Evolutionary conservation across 2,797 vertebrate species (phyloP).

Genomic region (Pantherophis alleghaniensis): DNA sequence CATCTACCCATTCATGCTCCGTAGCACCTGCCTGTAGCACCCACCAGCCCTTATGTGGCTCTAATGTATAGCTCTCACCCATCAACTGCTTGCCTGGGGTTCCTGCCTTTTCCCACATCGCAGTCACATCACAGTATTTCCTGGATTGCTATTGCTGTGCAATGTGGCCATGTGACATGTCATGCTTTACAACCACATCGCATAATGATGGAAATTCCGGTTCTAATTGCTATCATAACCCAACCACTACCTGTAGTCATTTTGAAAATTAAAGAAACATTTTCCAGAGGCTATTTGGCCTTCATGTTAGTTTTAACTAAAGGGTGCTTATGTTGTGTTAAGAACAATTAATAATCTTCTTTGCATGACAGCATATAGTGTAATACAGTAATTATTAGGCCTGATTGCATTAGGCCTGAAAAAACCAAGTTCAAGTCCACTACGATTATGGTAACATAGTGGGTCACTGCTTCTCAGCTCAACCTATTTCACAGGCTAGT

Average conservation of each 20-base stretch:
- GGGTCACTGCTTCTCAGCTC: background rate
- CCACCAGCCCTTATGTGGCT: background rate
- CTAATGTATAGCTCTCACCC: background rate
- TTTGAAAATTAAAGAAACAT: background rate
- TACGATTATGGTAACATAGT: background rate
- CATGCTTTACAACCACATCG: background rate
- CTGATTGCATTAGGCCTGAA: background rate
- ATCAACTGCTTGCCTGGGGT: background rate
- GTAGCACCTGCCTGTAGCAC: background rate
- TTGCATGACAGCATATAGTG: background rate
- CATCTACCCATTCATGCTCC: background rate
- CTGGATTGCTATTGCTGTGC: background rate
- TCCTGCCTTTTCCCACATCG: background rate
- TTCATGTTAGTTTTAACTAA: background rate
- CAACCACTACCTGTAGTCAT: background rate
- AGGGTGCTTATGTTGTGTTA: background rate
- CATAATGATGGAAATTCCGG: background rate
- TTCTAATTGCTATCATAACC: background rate
- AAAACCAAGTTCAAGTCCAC: background rate
- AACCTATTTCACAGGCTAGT: background rate
- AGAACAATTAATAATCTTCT: background rate
- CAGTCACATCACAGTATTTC: background rate
- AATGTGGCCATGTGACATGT: background rate
- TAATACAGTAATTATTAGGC: background rate
- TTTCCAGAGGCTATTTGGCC: background rate